These are phyloP conservation scores for Eudemis profundana DNA, from an alignment of 2,888 invertebrate species.

Conservation along the genomic window DNA sequence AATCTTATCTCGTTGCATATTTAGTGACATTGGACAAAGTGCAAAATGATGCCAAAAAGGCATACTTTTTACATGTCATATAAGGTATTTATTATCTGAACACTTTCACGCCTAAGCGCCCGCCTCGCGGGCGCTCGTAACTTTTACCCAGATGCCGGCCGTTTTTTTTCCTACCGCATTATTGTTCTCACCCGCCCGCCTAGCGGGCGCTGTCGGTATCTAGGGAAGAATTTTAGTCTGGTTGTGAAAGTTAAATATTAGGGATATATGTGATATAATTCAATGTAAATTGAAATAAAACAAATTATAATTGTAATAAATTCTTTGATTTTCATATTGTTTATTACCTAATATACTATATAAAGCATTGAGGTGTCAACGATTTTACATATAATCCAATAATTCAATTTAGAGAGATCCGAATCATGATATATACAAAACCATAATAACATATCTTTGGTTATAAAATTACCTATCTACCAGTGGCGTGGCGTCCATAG, in stretches of 20 bases:
- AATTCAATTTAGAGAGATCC: slow-evolving; percentile 20
- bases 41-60: background rate
- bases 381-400: background rate
- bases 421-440: slow-evolving; percentile 3
- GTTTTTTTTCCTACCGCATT: too few relatives aligned
- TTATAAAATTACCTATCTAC: background rate
- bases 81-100: too few relatives aligned
- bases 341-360: background rate
- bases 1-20: background rate
- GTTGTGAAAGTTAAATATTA: too few relatives aligned
- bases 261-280: background rate
- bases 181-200: too few relatives aligned
- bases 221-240: too few relatives aligned
- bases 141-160: too few relatives aligned
- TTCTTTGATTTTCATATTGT: slow-evolving; percentile 9
- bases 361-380: too few relatives aligned
- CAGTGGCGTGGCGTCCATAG: too few relatives aligned
- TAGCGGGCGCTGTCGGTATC: too few relatives aligned
- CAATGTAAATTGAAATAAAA: slow-evolving; percentile 14
- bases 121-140: too few relatives aligned
- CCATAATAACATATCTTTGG: slow-evolving; percentile 9
- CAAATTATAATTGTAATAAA: background rate
- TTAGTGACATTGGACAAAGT: background rate
- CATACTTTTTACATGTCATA: too few relatives aligned
- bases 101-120: too few relatives aligned